Base-by-base conservation (phyloP, 2,888 invertebrate genomes). In the Caradrina kadenii region DNA sequence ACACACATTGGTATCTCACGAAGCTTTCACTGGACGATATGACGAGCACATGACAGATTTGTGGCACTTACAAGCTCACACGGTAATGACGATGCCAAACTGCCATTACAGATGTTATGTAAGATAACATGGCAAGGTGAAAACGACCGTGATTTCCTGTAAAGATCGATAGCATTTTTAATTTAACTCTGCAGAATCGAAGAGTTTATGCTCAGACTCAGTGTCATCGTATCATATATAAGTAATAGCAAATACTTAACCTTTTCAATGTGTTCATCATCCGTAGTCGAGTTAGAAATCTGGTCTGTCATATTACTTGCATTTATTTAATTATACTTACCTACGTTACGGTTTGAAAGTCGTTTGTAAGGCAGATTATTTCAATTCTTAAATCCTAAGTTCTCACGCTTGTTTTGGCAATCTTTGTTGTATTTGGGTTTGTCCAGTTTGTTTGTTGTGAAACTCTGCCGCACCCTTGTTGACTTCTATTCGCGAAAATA, bases 1-100 rank as follows among this genome's bases (percentile, higher is more conserved):
- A 82, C 68, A 73, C 22, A 75, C 19, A 67, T 74, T 61, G 60
- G 61, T 76, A 70, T 63, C 66, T 64, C 73, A 72, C 65, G 59
- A 73, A 62, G 76, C 87, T 88, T 88, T 88, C 85, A 81, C 85
- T 73, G 60, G 49, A 52, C 58, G 35, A 53, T 76, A 77, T 82
- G 78, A 80, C 74, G 64, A 73, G 69, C 69, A 76, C 78, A 65
- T 85, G 84, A 82, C 82, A 84, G 80, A 80, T 85, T 78, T 77
- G 74, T 80, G 75, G 64, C 67, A 70, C 49, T 70, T 66, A 73
- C 76, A 63, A 75, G 69, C 67, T 76, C 76, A 63, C 60, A 76
- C 69, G 76, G 69, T 79, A 82, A 82, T 74, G 58, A 62, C 55
- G 52, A 63, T 64, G 73, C 66, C 67, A 60, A 67, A 64, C 65